Percentiles rank a stretch among this genome's conserved stretches.
Evolutionary conservation across 2,113 vertebrate species (phyloP).

Genomic region (Aptenodytes patagonicus): DNA sequence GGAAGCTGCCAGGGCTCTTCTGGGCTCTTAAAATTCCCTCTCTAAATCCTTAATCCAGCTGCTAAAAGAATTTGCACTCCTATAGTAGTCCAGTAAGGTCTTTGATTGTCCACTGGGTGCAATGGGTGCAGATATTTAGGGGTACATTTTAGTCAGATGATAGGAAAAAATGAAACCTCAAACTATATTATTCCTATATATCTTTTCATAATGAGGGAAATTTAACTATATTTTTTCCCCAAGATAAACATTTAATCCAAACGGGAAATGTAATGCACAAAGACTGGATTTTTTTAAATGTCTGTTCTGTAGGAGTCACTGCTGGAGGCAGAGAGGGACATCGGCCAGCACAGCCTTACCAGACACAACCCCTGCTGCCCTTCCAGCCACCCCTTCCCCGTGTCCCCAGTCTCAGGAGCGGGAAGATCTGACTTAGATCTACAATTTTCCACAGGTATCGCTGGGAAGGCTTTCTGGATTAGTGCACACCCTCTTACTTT

Average conservation of each 20-base stretch:
- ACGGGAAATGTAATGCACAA: background rate
- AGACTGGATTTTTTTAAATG: background rate
- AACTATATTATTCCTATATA: background rate
- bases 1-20: background rate
- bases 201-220: background rate
- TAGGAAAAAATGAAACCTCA: background rate
- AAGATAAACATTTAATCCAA: background rate
- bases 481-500: background rate
- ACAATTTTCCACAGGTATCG: background rate
- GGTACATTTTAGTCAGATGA: background rate
- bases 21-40: background rate
- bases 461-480: background rate
- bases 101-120: background rate
- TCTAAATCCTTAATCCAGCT: background rate
- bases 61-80: background rate
- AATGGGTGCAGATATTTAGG: background rate
- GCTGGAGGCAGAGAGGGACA: background rate
- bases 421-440: background rate
- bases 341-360: background rate
- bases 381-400: background rate
- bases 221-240: background rate
- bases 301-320: background rate
- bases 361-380: background rate
- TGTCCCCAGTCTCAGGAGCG: accelerated
- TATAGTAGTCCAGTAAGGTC: background rate